Percentiles rank a stretch among this genome's conserved stretches.
These are phyloP conservation scores for Cotesia vestalis DNA, from an alignment of 1,140 invertebrate species.

Conservation along the genomic window DNA sequence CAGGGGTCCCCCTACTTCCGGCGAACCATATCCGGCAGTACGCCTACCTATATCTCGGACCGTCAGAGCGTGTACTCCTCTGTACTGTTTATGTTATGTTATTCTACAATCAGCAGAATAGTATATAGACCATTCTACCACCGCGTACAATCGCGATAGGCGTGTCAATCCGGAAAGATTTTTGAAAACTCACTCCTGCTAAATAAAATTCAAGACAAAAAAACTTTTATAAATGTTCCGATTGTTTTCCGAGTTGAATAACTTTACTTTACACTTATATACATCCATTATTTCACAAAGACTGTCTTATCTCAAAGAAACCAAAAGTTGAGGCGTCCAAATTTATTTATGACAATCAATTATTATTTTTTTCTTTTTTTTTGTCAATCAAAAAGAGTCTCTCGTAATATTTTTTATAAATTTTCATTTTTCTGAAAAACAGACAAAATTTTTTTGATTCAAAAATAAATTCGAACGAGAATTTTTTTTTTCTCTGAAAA, in stretches of 20 bases:
- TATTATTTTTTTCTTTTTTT: too few species aligned
- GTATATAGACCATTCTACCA: background rate
- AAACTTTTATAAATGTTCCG: background rate
- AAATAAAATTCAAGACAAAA: background rate
- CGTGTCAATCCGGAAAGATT: background rate
- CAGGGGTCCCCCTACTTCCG: conserved; percentile 64
- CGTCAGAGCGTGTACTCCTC: conserved; percentile 51
- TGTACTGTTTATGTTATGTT: background rate
- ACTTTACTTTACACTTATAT: background rate
- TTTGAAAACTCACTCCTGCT: conserved; percentile 4
- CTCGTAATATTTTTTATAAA: too few species aligned
- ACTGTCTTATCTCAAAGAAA: too few species aligned
- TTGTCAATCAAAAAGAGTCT: too few species aligned
- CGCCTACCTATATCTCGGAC: conserved; percentile 61
- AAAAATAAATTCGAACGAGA: too few species aligned
- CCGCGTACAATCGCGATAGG: conserved; percentile 1
- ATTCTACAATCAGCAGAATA: conserved; percentile 11
- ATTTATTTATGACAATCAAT: too few species aligned
- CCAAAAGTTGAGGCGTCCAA: too few species aligned
- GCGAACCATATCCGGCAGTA: conserved; percentile 64
- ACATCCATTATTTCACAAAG: too few species aligned
- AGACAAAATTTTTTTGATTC: too few species aligned
- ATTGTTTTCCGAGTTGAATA: conserved; percentile 5
- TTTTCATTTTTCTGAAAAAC: too few species aligned
- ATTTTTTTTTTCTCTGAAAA: too few species aligned